Base-by-base conservation (phyloP, 1,140 invertebrate genomes). In the Trachymyrmex septentrionalis region DNA sequence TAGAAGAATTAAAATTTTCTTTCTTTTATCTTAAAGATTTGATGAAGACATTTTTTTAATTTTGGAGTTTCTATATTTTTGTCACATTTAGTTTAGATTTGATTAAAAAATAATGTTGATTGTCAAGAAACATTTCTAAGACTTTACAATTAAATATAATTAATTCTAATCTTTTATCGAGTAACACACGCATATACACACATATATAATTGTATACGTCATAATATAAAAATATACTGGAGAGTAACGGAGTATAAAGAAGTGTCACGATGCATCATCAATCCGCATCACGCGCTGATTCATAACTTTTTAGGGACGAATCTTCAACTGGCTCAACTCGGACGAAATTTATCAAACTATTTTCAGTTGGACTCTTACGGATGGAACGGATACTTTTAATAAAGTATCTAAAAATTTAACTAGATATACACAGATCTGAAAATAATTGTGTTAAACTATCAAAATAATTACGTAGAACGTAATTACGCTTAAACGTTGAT, bases 271-370 rank as follows among this genome's bases (percentile, higher is more conserved):
- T 86, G 64, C 61, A 90, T 89, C 71, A 90, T 71, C 59, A 73
- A 73, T 63, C 55, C 64, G 76, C 34, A 12, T 55, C 12, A 12
- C 7, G 24, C 76, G 84, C 64, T 85, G 84, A 86, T 86, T 86
- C 27, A 57, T n/a, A 27, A 44, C 57, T 27, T 55, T 87, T 85
- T 63, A 64, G 57, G 12, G 57, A 16, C 53, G 50, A 63, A 53
- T 61, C 67, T 71, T 53, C 61, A 53, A 71, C 7, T 19, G n/a
- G 61, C 61, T 86, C 87, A 67, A 91, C 72, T 77, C 76, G 71
- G 85, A 73, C 85, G 44, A 50, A 69, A 69, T 87, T 90, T 59
- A 78, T 88, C 87, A 92, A 93, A 89, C 88, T 91, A 90, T 92
- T 91, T 92, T 92, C 88, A 92, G 91, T 91, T 93, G 59, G 63